A percentile compares a stretch with the other conserved stretches of the same genome.
Conservation (phyloP, 2,888 invertebrate genomes). For the Blastobasis lacticolella region DNA sequence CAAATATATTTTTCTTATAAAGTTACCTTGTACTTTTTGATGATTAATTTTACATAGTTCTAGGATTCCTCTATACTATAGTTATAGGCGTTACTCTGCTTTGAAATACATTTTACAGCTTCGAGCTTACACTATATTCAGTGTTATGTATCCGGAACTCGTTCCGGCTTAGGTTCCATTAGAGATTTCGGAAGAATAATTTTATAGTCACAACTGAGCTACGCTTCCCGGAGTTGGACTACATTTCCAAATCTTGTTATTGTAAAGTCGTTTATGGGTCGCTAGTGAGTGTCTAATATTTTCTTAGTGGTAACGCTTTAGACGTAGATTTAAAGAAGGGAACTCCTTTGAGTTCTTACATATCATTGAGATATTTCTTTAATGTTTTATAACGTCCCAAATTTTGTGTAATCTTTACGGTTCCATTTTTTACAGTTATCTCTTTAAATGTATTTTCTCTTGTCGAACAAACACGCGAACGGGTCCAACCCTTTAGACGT, state of each 20-base stretch:
- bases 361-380: conserved; percentile 73
- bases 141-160: conserved; percentile 3
- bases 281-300: conserved; percentile 53
- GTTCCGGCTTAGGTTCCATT: background rate
- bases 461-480: conserved; percentile 64
- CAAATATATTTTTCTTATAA: conserved; percentile 47
- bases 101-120: conserved; percentile 14
- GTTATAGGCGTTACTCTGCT: conserved; percentile 11
- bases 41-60: conserved; percentile 22
- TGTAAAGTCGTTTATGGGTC: conserved; percentile 35
- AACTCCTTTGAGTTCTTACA: conserved; percentile 69
- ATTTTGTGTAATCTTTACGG: conserved; percentile 47
- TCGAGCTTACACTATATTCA: conserved; percentile 19
- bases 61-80: conserved; percentile 24
- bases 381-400: conserved; percentile 51
- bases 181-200: background rate
- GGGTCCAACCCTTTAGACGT: conserved; percentile 71
- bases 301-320: conserved; percentile 64
- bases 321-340: conserved; percentile 60
- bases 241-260: conserved; percentile 12
- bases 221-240: conserved; percentile 22
- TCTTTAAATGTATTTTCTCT: conserved; percentile 38
- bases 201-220: conserved; percentile 18
- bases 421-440: conserved; percentile 47
- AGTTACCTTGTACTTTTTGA: conserved; percentile 43